These are phyloP conservation scores for Chionodraco myersi DNA, from an alignment of 2,113 vertebrate genomes.

Conservation along the genomic window DNA sequence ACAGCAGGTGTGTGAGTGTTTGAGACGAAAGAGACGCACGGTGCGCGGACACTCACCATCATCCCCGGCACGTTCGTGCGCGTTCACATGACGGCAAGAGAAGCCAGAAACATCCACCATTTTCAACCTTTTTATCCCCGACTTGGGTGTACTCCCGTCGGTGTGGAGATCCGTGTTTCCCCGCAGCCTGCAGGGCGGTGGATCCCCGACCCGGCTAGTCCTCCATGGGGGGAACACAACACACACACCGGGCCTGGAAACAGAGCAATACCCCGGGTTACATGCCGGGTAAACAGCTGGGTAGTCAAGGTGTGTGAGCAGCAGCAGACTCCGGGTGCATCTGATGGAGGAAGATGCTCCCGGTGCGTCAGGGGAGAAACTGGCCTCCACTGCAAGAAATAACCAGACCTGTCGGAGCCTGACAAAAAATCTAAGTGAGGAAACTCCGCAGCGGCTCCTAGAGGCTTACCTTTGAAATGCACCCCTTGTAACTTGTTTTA, in stretches of 20 bases:
- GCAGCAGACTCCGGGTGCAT: background rate
- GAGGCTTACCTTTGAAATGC: background rate
- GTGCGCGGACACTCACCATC: constrained; percentile 69
- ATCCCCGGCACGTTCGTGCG: constrained; percentile 43
- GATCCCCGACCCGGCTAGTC: constrained; percentile 13
- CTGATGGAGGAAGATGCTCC: constrained; percentile 15
- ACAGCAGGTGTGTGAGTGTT: constrained; percentile 36
- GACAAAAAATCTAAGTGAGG: background rate
- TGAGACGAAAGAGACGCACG: constrained; percentile 47
- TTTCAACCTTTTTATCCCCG: constrained; percentile 1
- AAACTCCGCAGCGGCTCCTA: constrained; percentile 33
- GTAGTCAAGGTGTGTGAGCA: background rate
- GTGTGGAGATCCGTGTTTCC: constrained; percentile 5
- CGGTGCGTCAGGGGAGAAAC: constrained; percentile 14
- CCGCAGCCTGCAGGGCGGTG: constrained; percentile 39
- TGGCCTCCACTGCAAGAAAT: constrained; percentile 57
- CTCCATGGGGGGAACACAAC: constrained; percentile 15
- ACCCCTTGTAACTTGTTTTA: background rate
- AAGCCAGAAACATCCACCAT: constrained; percentile 25
- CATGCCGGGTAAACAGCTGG: background rate
- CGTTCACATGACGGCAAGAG: constrained; percentile 28
- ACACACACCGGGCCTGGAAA: background rate
- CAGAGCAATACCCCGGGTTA: background rate
- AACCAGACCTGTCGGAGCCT: constrained; percentile 14
- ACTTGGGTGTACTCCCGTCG: background rate